A percentile compares a stretch with the other conserved stretches of the same genome.
Conservation (phyloP, 2,888 invertebrate genomes). For the Eilema griseolum region DNA sequence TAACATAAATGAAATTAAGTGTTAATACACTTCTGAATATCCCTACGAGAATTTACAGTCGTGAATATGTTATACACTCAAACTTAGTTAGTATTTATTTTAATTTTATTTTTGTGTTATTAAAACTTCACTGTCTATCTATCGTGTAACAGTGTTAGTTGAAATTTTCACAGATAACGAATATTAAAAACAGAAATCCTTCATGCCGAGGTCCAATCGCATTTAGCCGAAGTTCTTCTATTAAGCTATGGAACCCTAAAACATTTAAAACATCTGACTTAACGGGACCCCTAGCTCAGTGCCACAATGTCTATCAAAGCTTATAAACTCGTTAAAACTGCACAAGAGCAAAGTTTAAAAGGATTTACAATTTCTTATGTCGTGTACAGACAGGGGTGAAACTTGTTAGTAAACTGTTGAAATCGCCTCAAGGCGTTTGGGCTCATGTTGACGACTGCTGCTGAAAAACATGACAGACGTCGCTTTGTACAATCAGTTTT, state of each 20-base stretch:
- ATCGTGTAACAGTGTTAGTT: too few relatives aligned
- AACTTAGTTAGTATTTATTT: too few relatives aligned
- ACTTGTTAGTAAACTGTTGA: slow-evolving; percentile 3
- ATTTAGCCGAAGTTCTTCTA: not conserved
- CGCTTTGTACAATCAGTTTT: not conserved
- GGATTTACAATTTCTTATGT: slow-evolving; percentile 1
- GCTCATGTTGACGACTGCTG: not conserved
- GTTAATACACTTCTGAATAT: too few relatives aligned
- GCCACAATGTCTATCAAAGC: not conserved
- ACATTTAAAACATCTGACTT: not conserved
- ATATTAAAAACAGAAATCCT: too few relatives aligned
- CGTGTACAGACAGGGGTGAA: not conserved
- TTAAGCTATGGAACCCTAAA: not conserved
- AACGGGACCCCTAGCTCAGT: not conserved
- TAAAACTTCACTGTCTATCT: too few relatives aligned
- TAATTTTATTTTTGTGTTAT: too few relatives aligned
- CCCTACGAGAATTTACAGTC: too few relatives aligned
- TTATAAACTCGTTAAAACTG: not conserved
- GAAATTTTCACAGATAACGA: too few relatives aligned
- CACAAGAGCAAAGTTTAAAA: slow-evolving; percentile 10
- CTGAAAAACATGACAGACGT: not conserved
- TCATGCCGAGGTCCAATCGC: too few relatives aligned
- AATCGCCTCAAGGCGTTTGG: not conserved
- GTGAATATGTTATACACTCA: too few relatives aligned
- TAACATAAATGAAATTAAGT: too few relatives aligned